Percentiles rank a stretch among this genome's conserved stretches.
These are phyloP conservation scores for Flexamia atlantica DNA, from an alignment of 2,888 invertebrate genomes.

Conservation along the genomic window DNA sequence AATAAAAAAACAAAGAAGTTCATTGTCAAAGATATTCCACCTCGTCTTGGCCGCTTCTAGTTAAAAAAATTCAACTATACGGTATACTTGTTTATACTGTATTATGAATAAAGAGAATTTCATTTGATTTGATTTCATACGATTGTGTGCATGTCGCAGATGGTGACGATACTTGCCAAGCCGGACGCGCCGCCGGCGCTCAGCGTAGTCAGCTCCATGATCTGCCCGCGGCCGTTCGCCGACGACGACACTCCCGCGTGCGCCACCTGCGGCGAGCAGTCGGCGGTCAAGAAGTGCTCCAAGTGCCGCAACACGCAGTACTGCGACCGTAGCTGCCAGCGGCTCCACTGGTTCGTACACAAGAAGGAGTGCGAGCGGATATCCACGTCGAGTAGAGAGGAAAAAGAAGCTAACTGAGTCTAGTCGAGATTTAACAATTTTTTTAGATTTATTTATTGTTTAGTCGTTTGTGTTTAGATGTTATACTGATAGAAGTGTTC, in stretches of 20 bases:
- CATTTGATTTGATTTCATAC: too few species aligned
- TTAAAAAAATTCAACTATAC: too few species aligned
- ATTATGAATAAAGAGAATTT: too few species aligned
- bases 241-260: constrained; percentile 82
- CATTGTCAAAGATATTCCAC: too few species aligned
- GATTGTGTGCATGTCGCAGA: constrained; percentile 71
- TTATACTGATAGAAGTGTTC: background rate
- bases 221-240: constrained; percentile 92
- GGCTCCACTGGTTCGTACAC: constrained; percentile 94
- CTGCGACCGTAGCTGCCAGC: constrained; percentile 96
- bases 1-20: too few species aligned
- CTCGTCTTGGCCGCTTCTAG: too few species aligned
- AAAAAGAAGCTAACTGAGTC: constrained; percentile 36
- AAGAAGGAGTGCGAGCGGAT: constrained; percentile 88
- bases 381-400: constrained; percentile 45
- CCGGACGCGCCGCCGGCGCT: constrained; percentile 86
- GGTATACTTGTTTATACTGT: too few species aligned
- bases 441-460: constrained; percentile 40
- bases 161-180: constrained; percentile 86
- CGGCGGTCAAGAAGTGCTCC: constrained; percentile 95
- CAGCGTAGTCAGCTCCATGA: constrained; percentile 86
- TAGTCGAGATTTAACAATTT: background rate
- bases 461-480: background rate
- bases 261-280: constrained; percentile 92
- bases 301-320: constrained; percentile 96